Evolutionary conservation across 92 coral and sea anemone species (phyloP).

Genomic region (Epizoanthus stellaris): DNA sequence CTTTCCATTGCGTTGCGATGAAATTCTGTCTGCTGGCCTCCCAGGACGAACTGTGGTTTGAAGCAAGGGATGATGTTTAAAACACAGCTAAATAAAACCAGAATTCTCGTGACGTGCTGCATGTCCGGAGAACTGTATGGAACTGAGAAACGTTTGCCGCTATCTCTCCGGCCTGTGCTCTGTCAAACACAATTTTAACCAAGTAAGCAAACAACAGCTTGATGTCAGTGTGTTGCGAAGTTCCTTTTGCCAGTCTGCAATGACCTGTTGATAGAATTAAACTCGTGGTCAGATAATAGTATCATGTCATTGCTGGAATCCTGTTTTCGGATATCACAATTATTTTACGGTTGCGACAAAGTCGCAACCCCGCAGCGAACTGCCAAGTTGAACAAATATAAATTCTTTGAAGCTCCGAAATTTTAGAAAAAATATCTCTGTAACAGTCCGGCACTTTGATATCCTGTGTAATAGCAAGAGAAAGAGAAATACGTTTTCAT

Average conservation of each 20-base stretch:
- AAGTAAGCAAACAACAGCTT: neutral
- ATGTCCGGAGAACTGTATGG: neutral
- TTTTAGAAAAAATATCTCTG: neutral
- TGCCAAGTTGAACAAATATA: constrained; percentile 7
- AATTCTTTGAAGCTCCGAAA: constrained; percentile 29
- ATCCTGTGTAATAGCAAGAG: neutral
- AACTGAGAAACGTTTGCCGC: neutral
- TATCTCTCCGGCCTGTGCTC: neutral
- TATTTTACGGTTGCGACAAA: constrained; percentile 28
- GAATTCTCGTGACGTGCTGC: neutral
- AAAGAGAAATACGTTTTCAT: neutral
- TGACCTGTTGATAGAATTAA: constrained; percentile 50
- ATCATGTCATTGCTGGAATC: constrained; percentile 21
- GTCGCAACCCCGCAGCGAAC: constrained; percentile 30
- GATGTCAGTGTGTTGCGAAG: neutral
- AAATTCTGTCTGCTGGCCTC: neutral
- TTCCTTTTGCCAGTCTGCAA: constrained; percentile 22
- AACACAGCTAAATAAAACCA: neutral
- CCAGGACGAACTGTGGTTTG: constrained; percentile 20
- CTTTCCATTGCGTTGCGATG: constrained; percentile 8
- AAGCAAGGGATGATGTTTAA: neutral
- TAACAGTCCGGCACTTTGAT: neutral
- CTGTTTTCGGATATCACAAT: constrained; percentile 10
- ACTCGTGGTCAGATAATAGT: constrained; percentile 39
- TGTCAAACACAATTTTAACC: neutral